Evolutionary conservation across 1,140 invertebrate genomes (phyloP).

Genomic region (Temnothorax longispinosus): DNA sequence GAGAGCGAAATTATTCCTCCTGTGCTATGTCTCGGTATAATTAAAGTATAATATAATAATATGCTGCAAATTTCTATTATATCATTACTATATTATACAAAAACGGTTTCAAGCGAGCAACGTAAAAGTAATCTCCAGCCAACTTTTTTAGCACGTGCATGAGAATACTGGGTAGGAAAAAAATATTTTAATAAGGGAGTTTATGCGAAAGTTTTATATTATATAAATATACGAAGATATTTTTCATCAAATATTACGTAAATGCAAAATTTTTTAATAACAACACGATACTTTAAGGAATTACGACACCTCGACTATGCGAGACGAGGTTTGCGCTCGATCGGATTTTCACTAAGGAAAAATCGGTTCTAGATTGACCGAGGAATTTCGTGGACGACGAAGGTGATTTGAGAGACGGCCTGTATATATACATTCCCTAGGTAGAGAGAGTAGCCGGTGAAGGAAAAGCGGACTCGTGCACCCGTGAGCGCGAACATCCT

Average conservation of each 20-base stretch:
- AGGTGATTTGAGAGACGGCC: background rate
- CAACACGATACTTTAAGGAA: background rate
- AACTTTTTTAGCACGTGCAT: slow-evolving; percentile 6
- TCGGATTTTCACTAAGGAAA: slow-evolving; percentile 13
- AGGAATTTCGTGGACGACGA: background rate
- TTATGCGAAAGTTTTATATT: background rate
- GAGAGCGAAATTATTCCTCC: slow-evolving; percentile 1
- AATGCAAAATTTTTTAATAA: slow-evolving; percentile 25
- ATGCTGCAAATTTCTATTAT: background rate
- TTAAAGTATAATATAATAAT: slow-evolving; percentile 19
- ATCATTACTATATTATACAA: slow-evolving; percentile 10
- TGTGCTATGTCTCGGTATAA: background rate
- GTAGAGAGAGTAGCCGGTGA: slow-evolving; percentile 7
- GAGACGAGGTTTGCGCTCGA: background rate
- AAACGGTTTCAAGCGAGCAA: background rate
- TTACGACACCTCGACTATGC: background rate
- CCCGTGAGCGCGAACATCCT: slow-evolving; percentile 71
- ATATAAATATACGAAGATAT: background rate
- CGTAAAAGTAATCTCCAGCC: background rate
- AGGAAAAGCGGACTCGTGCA: slow-evolving; percentile 39
- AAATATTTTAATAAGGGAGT: slow-evolving; percentile 18
- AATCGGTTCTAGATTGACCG: slow-evolving; percentile 30
- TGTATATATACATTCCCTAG: slow-evolving; percentile 33
- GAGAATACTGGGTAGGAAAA: background rate
- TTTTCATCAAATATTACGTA: background rate